phyloP scores from a whole-genome alignment of 2,113 vertebrate species.

The Verasper variegatus region DNA sequence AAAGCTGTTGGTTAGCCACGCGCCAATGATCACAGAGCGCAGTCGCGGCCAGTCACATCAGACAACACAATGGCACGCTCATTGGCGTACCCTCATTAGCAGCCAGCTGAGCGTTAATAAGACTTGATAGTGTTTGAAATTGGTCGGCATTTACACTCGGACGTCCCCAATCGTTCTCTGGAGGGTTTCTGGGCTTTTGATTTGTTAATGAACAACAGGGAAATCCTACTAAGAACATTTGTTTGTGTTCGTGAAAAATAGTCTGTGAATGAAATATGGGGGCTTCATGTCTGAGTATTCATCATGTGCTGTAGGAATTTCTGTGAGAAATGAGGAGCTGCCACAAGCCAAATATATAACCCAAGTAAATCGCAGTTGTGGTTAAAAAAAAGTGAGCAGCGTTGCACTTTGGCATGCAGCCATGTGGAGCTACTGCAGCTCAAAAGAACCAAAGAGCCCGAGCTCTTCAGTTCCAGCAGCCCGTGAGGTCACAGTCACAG shows the following conservation, averaged over 20 bases:
- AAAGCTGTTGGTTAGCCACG: conserved; percentile 52
- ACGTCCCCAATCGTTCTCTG: conserved; percentile 28
- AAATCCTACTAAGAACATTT: conserved; percentile 25
- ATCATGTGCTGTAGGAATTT: not conserved
- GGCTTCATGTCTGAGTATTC: not conserved
- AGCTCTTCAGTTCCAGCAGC: conserved; percentile 3
- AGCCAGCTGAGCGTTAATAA: conserved; percentile 53
- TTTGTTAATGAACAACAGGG: conserved; percentile 43
- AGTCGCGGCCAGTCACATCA: conserved; percentile 42
- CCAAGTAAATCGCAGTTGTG: conserved; percentile 12
- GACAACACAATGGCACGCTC: conserved; percentile 49
- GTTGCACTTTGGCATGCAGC: not conserved
- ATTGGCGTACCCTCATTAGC: conserved; percentile 57
- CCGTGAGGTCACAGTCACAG: conserved; percentile 8
- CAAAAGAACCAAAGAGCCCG: conserved; percentile 1
- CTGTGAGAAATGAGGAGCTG: not conserved
- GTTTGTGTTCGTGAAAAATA: conserved; percentile 12
- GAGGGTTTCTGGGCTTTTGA: conserved; percentile 32
- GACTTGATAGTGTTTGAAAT: conserved; percentile 54
- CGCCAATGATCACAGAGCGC: conserved; percentile 46
- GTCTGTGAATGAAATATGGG: not conserved
- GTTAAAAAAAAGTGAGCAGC: conserved; percentile 7
- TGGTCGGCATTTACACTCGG: conserved; percentile 40
- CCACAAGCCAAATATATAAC: not conserved
- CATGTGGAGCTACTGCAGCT: not conserved